phyloP scores from a whole-genome alignment of 2,797 vertebrate species.

The Poeciliopsis paucimaculata region DNA sequence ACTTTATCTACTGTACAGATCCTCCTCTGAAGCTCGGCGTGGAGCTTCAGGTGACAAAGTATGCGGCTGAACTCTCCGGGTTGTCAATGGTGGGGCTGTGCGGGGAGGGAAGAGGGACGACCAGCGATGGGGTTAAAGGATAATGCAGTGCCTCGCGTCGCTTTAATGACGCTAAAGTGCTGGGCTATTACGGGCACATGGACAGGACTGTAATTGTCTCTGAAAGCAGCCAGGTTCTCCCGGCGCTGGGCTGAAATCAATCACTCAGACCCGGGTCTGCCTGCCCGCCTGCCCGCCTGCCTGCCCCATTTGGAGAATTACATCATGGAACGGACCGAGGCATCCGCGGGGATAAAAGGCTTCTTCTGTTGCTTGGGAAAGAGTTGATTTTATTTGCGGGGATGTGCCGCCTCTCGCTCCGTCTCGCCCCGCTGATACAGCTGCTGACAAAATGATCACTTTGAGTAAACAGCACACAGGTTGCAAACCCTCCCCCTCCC shows the following conservation, averaged over 20 bases:
- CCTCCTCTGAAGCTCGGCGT: conserved; percentile 54
- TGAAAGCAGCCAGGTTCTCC: conserved; percentile 90
- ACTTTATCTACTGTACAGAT: conserved; percentile 28
- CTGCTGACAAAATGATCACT: conserved; percentile 71
- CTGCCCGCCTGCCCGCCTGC: conserved; percentile 70
- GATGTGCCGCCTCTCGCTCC: conserved; percentile 54
- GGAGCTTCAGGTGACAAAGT: conserved; percentile 79
- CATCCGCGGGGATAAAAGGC: conserved; percentile 78
- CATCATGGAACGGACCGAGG: conserved; percentile 77
- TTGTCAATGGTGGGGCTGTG: conserved; percentile 77
- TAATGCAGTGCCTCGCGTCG: conserved; percentile 88
- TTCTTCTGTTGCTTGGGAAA: conserved; percentile 74
- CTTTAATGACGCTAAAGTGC: conserved; percentile 88
- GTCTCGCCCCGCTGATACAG: conserved; percentile 57
- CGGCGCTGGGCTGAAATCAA: conserved; percentile 87
- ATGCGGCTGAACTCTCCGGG: conserved; percentile 79
- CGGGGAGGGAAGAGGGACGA: conserved; percentile 67
- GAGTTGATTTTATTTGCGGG: conserved; percentile 78
- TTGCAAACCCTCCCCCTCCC: conserved; percentile 1
- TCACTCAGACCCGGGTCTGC: conserved; percentile 81
- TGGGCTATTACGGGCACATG: conserved; percentile 84
- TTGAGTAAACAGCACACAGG: conserved; percentile 56
- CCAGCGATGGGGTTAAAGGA: conserved; percentile 86
- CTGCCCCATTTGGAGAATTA: conserved; percentile 85
- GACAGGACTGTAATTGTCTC: conserved; percentile 88